Conservation (phyloP, 2,797 vertebrate species). For the Dicrostonyx torquatus region DNA sequence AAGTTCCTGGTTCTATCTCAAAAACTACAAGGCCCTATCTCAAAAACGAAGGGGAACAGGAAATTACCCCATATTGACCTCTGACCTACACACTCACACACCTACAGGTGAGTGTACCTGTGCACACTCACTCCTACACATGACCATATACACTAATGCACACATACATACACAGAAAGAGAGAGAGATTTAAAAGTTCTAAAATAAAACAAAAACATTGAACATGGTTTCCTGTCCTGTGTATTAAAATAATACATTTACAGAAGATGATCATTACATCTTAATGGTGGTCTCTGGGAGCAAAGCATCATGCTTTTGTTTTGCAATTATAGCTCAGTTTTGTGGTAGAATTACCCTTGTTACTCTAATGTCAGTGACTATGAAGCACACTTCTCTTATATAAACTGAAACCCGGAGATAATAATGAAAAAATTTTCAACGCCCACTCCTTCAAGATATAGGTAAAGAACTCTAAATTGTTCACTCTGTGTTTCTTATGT, state of each 20-base stretch:
- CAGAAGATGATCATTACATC: background rate
- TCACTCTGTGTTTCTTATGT: background rate
- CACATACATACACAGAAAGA: no score
- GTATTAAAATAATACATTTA: background rate
- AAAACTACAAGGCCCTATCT: background rate
- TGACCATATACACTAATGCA: background rate
- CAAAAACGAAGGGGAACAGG: background rate
- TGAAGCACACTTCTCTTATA: background rate
- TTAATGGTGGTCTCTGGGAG: background rate
- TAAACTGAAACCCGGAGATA: background rate
- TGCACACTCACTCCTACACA: no score
- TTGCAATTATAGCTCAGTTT: background rate
- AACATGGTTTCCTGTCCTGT: background rate
- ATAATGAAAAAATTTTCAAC: background rate
- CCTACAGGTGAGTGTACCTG: background rate
- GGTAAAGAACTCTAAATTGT: background rate
- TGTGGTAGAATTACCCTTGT: background rate
- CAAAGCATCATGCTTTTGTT: background rate
- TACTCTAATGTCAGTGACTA: background rate
- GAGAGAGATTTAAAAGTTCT: background rate
- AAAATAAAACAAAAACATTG: background rate
- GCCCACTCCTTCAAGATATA: background rate
- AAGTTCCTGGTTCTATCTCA: background rate
- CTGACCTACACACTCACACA: background rate
- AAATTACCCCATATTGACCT: background rate